Evolutionary conservation across 2,888 invertebrate species (phyloP).

Genomic region (Lepeophtheirus nordmannii): DNA sequence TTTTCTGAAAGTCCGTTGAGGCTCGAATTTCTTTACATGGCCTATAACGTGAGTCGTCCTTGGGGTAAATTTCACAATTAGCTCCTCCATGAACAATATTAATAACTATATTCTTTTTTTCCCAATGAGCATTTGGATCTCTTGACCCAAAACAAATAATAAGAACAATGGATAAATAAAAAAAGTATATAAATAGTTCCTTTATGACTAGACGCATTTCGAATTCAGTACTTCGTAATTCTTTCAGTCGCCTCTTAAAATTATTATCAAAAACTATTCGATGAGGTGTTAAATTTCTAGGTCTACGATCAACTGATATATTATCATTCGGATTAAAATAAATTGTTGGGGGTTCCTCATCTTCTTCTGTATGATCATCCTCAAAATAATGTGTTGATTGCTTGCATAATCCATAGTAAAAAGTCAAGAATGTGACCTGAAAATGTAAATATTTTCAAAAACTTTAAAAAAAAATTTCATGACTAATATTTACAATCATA

Average conservation of each 20-base stretch:
- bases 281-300: neutral
- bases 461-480: conserved; percentile 4
- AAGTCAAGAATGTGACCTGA: conserved; percentile 1
- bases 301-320: neutral
- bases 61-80: conserved; percentile 11
- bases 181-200: conserved; percentile 36
- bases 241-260: conserved; percentile 27
- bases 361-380: conserved; percentile 31
- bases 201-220: conserved; percentile 36
- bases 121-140: conserved; percentile 29
- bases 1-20: conserved; percentile 6
- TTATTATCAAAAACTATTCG: conserved; percentile 4
- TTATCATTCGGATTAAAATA: conserved; percentile 15
- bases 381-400: conserved; percentile 28
- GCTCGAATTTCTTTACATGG: neutral
- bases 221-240: conserved; percentile 36
- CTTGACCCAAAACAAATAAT: conserved; percentile 37
- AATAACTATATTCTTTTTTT: conserved; percentile 23
- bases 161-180: conserved; percentile 38
- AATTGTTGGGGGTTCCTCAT: conserved; percentile 34
- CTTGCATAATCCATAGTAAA: conserved; percentile 30
- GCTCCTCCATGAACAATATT: conserved; percentile 17
- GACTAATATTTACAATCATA: conserved; percentile 30
- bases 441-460: conserved; percentile 2
- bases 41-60: conserved; percentile 10